phyloP scores from a whole-genome alignment of 2,888 invertebrate species.

The Lydus trimaculatus region DNA sequence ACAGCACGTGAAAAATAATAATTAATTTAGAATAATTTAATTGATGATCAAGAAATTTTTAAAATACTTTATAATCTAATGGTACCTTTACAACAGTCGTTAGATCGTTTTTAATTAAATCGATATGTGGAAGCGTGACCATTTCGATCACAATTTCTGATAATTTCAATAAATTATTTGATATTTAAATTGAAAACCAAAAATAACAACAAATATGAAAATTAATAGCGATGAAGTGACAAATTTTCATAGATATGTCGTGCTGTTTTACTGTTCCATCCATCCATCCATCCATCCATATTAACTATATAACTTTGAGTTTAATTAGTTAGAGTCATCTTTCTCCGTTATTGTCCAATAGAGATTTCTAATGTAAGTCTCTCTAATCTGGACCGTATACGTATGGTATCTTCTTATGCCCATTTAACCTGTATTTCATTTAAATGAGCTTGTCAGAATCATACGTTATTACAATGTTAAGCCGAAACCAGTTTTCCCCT shows the following conservation, averaged over 20 bases:
- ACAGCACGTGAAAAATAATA: conserved; percentile 19
- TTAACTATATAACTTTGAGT: background rate
- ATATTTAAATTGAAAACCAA: background rate
- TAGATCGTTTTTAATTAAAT: conserved; percentile 28
- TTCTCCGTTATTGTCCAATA: background rate
- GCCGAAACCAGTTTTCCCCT: conserved; percentile 3
- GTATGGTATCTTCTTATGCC: conserved; percentile 4
- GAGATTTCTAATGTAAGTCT: background rate
- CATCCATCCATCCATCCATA: background rate
- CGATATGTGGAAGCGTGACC: conserved; percentile 14
- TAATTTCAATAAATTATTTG: background rate
- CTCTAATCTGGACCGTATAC: background rate
- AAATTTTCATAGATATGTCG: background rate
- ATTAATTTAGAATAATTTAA: conserved; percentile 32
- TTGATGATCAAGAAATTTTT: conserved; percentile 18
- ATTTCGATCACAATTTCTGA: background rate
- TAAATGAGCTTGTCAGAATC: conserved; percentile 9
- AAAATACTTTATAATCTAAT: conserved; percentile 9
- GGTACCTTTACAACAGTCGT: background rate
- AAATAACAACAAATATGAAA: background rate
- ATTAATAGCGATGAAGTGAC: background rate
- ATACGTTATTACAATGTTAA: conserved; percentile 5
- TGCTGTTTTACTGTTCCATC: background rate
- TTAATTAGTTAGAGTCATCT: background rate
- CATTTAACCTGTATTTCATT: conserved; percentile 12